Evolutionary conservation across 2,888 invertebrate genomes (phyloP), one percentile per base, ranked within the genome.

Genomic region (Bhutanitis thaidina): DNA sequence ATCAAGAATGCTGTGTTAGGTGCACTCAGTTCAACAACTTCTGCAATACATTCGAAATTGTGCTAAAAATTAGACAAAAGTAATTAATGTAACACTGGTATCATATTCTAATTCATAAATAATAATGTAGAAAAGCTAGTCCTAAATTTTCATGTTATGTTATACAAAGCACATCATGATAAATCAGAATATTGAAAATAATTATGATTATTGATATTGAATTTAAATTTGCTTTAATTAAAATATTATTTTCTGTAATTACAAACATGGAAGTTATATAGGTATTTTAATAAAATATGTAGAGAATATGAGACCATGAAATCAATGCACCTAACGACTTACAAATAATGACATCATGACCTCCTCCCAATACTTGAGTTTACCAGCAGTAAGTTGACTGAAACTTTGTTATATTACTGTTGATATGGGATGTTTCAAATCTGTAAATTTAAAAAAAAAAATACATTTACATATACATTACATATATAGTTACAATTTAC

Each of bases 331-430:
- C 81, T 74, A 83, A 79, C 82, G 75, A 71, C 73, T 76, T 74
- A 77, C 64, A 70, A 64, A 68, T 71, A 74, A 79, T 78, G 69
- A 76, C 71, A 73, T 72, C 2, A 20, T 27, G 7, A 81, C 80
- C 80, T 71, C 84, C 84, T 82, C 83, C 82, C 86, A 78, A 62
- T 60, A 58, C 67, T 73, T 72, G 72, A 77, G 71, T 80, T 82
- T 82, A 87, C 86, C 82, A 85, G 84, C 84, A 84, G 73, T 74
- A 78, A 71, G 80, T 77, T 70, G 72, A 74, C 66, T 74, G 74
- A 71, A 78, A 77, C 76, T 80, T 79, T 69, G 63, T 75, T 70
- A 74, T 65, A 65, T 80, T 75, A 71, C 71, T 78, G 71, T 71
- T 73, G 74, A 69, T 68, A 70, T 63, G 65, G 56, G 62, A 54